Conservation (phyloP, 2,888 invertebrate genomes). For the Holacanthella duospinosa region DNA sequence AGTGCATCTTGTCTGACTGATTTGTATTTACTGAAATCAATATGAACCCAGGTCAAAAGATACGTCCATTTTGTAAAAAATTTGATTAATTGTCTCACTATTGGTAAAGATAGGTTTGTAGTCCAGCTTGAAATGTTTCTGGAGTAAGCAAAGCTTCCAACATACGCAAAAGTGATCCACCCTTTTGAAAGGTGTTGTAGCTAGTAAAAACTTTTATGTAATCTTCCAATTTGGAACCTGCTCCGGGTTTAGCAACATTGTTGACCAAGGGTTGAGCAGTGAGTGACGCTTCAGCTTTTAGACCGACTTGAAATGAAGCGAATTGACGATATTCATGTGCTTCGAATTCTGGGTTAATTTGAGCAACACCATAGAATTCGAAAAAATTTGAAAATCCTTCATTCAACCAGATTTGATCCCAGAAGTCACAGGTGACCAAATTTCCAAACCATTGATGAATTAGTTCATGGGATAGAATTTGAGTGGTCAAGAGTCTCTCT, state of each 20-base stretch:
- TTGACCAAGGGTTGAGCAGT: not conserved
- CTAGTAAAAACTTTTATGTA: not conserved
- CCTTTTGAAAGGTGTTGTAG: conserved; percentile 5
- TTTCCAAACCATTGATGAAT: conserved; percentile 65
- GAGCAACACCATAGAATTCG: not conserved
- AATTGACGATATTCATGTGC: not conserved
- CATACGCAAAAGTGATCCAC: conserved; percentile 1
- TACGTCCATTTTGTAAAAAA: too few species aligned
- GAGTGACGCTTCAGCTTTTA: not conserved
- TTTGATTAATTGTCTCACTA: too few species aligned
- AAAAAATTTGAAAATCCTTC: conserved; percentile 7
- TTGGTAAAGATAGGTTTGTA: not conserved
- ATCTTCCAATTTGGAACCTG: not conserved
- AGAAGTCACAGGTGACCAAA: conserved; percentile 7
- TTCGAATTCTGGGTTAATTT: not conserved
- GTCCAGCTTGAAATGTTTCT: not conserved
- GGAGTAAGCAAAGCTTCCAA: not conserved
- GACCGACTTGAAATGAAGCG: not conserved
- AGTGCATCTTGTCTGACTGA: conserved; percentile 28
- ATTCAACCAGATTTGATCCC: conserved; percentile 6
- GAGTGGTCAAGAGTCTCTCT: not conserved
- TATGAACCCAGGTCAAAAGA: too few species aligned
- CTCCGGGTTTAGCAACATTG: not conserved
- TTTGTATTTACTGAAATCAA: conserved; percentile 6
- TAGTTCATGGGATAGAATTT: conserved; percentile 52